Conservation (phyloP, 2,797 vertebrate species). For the Synanceia verrucosa region DNA sequence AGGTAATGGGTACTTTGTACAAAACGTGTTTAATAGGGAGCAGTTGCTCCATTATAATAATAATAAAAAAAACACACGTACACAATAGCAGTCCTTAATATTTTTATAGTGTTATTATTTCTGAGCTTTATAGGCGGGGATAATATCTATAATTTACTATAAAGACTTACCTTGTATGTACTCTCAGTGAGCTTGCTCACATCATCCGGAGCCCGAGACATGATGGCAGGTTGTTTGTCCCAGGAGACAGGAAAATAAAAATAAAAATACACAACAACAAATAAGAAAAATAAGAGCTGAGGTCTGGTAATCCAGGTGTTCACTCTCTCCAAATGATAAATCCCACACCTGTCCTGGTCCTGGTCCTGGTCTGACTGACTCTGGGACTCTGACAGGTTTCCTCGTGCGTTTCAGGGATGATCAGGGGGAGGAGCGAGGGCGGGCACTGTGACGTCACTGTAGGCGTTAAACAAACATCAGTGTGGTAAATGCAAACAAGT, state of each 20-base stretch:
- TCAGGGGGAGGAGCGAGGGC: conserved; percentile 2
- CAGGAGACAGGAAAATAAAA: neutral
- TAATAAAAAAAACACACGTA: neutral
- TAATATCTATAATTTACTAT: neutral
- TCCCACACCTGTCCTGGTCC: conserved; percentile 28
- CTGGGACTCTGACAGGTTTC: conserved; percentile 2
- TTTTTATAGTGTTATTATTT: too few species aligned
- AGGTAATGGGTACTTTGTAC: neutral
- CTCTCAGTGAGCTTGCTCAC: conserved; percentile 93
- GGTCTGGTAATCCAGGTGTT: conserved; percentile 38
- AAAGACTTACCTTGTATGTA: conserved; percentile 88
- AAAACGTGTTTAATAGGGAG: neutral
- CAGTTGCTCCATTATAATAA: too few species aligned
- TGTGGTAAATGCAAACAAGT: neutral
- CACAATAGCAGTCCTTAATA: neutral
- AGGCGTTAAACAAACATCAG: neutral
- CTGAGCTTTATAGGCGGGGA: neutral
- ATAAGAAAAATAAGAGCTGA: neutral
- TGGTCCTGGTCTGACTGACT: conserved; percentile 14
- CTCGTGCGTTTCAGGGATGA: conserved; percentile 1
- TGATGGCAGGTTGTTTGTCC: conserved; percentile 63
- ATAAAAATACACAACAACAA: neutral
- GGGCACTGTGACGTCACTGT: conserved; percentile 51
- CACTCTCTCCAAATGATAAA: conserved; percentile 1
- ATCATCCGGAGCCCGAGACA: conserved; percentile 91